A percentile compares a stretch with the other conserved stretches of the same genome.
These are phyloP conservation scores for Emberiza fucata DNA, from an alignment of 2,113 vertebrate species.

Conservation along the genomic window DNA sequence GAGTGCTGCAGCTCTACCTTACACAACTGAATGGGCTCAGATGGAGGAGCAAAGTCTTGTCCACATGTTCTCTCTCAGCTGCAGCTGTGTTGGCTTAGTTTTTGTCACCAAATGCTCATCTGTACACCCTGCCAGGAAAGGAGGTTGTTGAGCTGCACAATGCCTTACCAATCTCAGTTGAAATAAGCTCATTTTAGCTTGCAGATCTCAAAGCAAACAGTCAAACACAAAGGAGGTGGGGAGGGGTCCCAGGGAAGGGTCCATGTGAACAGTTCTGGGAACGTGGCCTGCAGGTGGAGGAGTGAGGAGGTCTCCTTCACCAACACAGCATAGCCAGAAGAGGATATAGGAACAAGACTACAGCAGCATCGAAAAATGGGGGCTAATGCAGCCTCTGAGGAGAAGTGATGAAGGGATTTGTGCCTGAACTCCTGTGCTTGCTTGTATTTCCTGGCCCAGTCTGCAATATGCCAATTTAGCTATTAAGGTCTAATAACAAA, in stretches of 20 bases:
- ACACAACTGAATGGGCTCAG: background rate
- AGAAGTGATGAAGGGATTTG: background rate
- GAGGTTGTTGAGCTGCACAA: background rate
- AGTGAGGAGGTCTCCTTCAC: background rate
- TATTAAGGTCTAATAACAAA: constrained; percentile 33
- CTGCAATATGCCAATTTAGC: constrained; percentile 14
- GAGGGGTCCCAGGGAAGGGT: background rate
- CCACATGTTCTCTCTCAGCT: background rate
- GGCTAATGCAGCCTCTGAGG: background rate
- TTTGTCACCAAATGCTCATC: background rate
- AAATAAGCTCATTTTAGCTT: background rate
- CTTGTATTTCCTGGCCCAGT: background rate
- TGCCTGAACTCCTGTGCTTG: background rate
- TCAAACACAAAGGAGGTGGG: background rate
- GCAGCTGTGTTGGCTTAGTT: constrained; percentile 16
- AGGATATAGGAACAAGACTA: background rate
- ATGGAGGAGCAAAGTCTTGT: background rate
- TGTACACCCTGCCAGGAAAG: background rate
- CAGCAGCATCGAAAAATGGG: rapidly evolving
- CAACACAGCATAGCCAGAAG: background rate
- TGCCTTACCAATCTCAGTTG: background rate
- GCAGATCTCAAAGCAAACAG: background rate
- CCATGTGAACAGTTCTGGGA: background rate
- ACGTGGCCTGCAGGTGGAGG: background rate
- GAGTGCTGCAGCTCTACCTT: background rate